Evolutionary conservation across 2,888 invertebrate species (phyloP).

Genomic region (Trissolcus japonicus): DNA sequence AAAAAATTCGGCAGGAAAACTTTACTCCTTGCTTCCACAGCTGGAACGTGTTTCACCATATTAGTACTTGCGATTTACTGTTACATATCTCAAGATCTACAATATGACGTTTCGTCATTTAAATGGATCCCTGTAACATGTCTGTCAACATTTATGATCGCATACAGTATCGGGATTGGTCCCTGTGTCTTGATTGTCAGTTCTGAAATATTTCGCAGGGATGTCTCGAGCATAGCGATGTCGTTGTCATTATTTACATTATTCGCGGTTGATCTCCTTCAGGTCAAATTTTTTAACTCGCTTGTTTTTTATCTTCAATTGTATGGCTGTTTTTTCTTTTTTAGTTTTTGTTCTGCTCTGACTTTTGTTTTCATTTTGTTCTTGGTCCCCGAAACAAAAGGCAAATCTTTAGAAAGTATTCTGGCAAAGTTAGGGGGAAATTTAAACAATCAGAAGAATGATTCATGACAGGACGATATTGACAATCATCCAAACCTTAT

Average conservation of each 20-base stretch:
- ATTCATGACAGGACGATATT: no score
- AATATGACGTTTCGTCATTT: slow-evolving; percentile 67
- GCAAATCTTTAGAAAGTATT: slow-evolving; percentile 67
- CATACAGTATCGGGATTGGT: slow-evolving; percentile 78
- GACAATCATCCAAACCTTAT: no score
- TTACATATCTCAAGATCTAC: slow-evolving; percentile 61
- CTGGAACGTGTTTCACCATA: slow-evolving; percentile 64
- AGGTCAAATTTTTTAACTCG: slow-evolving; percentile 67
- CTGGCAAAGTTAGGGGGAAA: no score
- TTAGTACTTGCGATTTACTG: slow-evolving; percentile 70
- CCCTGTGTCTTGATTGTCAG: slow-evolving; percentile 78
- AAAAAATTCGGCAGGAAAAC: slow-evolving; percentile 81
- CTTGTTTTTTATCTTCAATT: slow-evolving; percentile 63
- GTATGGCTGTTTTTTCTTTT: slow-evolving; percentile 69
- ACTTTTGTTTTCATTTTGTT: slow-evolving; percentile 64
- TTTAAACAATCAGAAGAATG: no score
- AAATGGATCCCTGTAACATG: slow-evolving; percentile 78
- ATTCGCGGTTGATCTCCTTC: slow-evolving; percentile 67
- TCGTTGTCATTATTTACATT: slow-evolving; percentile 62
- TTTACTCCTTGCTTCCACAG: slow-evolving; percentile 75
- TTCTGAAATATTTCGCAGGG: slow-evolving; percentile 77
- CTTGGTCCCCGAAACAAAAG: slow-evolving; percentile 71
- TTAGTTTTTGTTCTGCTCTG: slow-evolving; percentile 63
- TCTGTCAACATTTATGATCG: slow-evolving; percentile 78
- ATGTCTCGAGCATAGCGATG: slow-evolving; percentile 64